Percentiles rank a stretch among this genome's conserved stretches.
phyloP scores from a whole-genome alignment of 2,797 vertebrate genomes.

The Poecilia picta region DNA sequence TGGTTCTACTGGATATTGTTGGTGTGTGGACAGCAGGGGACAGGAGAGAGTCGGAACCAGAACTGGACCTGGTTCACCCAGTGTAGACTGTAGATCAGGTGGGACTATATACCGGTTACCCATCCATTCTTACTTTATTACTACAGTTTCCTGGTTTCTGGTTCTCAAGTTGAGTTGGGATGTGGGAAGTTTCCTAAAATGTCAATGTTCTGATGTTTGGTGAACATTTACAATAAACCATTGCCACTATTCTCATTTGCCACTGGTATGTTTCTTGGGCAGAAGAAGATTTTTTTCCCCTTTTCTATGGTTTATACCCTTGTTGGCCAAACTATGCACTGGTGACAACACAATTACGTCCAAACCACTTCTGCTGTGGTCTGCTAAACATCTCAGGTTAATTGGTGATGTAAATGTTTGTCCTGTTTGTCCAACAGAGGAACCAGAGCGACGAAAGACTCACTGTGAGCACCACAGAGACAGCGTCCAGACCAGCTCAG shows the following conservation, averaged over 20 bases:
- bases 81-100: constrained; percentile 76
- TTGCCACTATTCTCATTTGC: too few species aligned
- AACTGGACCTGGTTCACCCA: constrained; percentile 60
- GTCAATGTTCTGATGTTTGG: too few species aligned
- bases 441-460: constrained; percentile 57
- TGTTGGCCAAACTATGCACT: neutral
- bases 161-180: too few species aligned
- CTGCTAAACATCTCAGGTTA: neutral
- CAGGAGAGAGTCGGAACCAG: constrained; percentile 80
- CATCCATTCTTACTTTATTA: neutral
- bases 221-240: too few species aligned
- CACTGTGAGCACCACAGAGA: constrained; percentile 76
- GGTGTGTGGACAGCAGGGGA: constrained; percentile 85
- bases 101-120: constrained; percentile 7
- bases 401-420: neutral
- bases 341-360: neutral
- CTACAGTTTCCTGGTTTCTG: too few species aligned
- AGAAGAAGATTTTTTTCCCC: too few species aligned
- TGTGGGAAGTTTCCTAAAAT: too few species aligned
- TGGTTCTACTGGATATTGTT: constrained; percentile 84
- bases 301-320: too few species aligned
- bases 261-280: too few species aligned
- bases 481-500: constrained; percentile 35
- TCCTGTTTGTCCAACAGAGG: constrained; percentile 8
- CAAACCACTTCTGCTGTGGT: neutral